Conservation (phyloP, 2,888 invertebrate genomes). For the Deilephila porcellus region DNA sequence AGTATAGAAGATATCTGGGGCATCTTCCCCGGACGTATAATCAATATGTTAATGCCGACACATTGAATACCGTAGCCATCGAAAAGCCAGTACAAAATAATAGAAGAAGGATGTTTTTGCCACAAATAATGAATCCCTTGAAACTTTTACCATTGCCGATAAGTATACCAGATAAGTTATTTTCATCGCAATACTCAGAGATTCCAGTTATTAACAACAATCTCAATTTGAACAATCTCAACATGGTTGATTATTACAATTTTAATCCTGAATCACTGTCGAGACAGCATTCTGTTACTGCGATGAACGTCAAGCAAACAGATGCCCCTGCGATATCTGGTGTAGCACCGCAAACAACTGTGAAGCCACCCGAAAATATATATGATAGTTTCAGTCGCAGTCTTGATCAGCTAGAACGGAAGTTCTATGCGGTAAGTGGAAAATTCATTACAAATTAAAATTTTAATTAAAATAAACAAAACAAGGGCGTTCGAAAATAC, state of each 20-base stretch:
- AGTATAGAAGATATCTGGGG: background rate
- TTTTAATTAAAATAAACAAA: background rate
- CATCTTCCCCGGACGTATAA: background rate
- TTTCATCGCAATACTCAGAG: background rate
- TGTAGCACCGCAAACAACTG: background rate
- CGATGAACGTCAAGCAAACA: background rate
- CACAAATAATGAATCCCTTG: background rate
- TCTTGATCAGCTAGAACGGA: conserved; percentile 54
- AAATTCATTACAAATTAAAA: background rate
- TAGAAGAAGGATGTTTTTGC: background rate
- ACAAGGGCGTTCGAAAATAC: too few species aligned
- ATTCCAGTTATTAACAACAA: background rate
- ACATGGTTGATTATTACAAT: background rate
- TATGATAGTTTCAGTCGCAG: conserved; percentile 30
- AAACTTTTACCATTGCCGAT: background rate
- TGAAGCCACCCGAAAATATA: background rate
- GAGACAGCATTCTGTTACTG: too few species aligned
- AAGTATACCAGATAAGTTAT: background rate
- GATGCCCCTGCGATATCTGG: background rate
- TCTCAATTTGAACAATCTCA: too few species aligned
- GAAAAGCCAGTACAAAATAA: background rate
- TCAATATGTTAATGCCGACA: background rate
- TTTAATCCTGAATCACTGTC: background rate
- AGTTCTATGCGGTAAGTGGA: conserved; percentile 55
- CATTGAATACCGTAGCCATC: background rate